Evolutionary conservation across 2,888 invertebrate genomes (phyloP).

Genomic region (Invenusta paracnida): DNA sequence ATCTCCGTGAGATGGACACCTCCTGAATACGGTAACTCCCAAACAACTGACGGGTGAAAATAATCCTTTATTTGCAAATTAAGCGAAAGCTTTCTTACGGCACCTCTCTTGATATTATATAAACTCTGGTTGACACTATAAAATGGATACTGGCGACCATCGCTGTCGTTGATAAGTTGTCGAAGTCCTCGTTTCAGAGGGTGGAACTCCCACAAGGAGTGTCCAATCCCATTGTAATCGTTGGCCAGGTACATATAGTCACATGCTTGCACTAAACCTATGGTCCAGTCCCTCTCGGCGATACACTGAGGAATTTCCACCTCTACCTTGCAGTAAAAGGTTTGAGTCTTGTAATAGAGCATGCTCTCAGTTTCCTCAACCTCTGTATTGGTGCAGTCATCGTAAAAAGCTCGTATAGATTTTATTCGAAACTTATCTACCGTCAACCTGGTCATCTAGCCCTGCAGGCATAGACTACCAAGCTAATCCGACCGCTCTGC

Average conservation of each 20-base stretch:
- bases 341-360: conserved; percentile 44
- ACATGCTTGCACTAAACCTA: conserved; percentile 45
- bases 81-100: conserved; percentile 35
- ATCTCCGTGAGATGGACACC: conserved; percentile 43
- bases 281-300: conserved; percentile 43
- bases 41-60: conserved; percentile 45
- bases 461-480: conserved; percentile 30
- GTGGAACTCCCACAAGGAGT: conserved; percentile 45
- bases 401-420: conserved; percentile 43
- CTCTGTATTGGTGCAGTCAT: conserved; percentile 38
- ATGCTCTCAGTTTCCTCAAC: conserved; percentile 44
- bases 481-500: not conserved
- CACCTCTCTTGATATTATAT: conserved; percentile 41
- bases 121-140: conserved; percentile 44
- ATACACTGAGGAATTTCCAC: conserved; percentile 42
- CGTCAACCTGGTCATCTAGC: conserved; percentile 38
- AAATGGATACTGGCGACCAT: conserved; percentile 44
- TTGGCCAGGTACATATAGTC: conserved; percentile 44
- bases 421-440: conserved; percentile 42
- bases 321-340: conserved; percentile 44
- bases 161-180: conserved; percentile 43
- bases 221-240: conserved; percentile 41
- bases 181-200: conserved; percentile 44
- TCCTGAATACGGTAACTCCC: conserved; percentile 44
- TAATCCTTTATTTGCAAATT: conserved; percentile 44